A percentile compares a stretch with the other conserved stretches of the same genome.
phyloP scores from a whole-genome alignment of 2,797 vertebrate species.

The Perodicticus potto region DNA sequence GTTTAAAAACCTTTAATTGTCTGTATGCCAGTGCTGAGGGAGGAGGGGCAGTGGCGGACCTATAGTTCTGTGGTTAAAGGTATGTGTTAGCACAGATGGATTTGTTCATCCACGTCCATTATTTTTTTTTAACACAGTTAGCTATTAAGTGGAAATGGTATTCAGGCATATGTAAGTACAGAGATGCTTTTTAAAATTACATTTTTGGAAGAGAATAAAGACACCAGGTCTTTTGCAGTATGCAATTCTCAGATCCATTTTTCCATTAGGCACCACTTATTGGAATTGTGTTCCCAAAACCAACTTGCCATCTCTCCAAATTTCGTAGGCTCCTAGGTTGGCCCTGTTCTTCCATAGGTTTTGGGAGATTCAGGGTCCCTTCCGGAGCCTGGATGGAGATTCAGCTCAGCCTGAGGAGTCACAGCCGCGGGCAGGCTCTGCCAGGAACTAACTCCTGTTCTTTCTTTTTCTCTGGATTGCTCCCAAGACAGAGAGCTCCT shows the following conservation, averaged over 20 bases:
- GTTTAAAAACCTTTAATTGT: not conserved
- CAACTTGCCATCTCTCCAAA: not conserved
- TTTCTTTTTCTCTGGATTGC: not conserved
- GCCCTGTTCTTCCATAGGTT: not conserved
- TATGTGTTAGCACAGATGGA: not conserved
- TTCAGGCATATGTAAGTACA: not conserved
- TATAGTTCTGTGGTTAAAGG: not conserved
- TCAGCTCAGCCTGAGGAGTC: not conserved
- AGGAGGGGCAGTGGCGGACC: not conserved
- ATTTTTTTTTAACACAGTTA: not conserved
- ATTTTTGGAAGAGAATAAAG: slow-evolving; percentile 50
- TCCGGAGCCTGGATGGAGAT: not conserved
- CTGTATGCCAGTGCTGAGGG: not conserved
- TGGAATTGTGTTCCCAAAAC: not conserved
- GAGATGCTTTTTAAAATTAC: not conserved
- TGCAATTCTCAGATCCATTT: not conserved
- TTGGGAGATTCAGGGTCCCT: slow-evolving; percentile 26
- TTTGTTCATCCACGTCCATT: not conserved
- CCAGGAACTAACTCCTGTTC: not conserved
- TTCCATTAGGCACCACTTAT: not conserved
- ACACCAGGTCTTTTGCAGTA: not conserved
- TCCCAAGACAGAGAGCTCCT: slow-evolving; percentile 3
- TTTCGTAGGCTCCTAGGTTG: not conserved
- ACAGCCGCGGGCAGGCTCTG: rapidly evolving
- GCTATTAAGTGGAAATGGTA: not conserved